Base-by-base conservation (phyloP, 1,140 invertebrate species). In the Drosophila rufa region DNA sequence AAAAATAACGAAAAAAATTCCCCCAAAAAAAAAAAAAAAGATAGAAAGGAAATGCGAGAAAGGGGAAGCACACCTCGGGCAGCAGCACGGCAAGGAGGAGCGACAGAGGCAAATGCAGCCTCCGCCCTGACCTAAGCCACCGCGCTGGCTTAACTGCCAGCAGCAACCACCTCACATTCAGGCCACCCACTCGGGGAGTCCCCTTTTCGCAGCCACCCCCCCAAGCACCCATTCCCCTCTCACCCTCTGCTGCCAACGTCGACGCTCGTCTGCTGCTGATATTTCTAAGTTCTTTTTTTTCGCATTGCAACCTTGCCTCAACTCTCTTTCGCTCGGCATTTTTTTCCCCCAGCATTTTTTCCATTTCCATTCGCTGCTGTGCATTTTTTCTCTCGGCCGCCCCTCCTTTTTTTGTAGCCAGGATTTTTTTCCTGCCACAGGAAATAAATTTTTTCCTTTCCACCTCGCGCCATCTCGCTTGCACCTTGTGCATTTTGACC, bases 121-220 rank as follows among this genome's bases (percentile, higher is more conserved):
- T 80, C 80, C 74, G 78, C 78, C 84, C 84, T 87, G 84, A 87
- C 84, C 84, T 87, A 87, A 87, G 84, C 84, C 84, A 87, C 84
- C 84, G 74, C 77, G 77, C 57, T 89, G 77, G 84, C 83, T 87
- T 83, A 83, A 83, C 83, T 83, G 84, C 84, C 77, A 89, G 65
- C 80, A 87, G 68, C 66, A 76, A 87, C 66, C 56, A 46, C 59
- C 56, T 56, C 75, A 27, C 57, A 46, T 36, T 33, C n/a, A 40
- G 17, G 17, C 42, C 68, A 46, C 78, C 38, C 60, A 69, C 64
- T 36, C 19, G 36, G 53, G 25, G n/a, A 40, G 22, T 17, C 9
- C 36, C 22, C 14, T n/a, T 12, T 9, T 42, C 11, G 27, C 47
- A 27, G 15, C 27, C 15, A 33, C 19, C 15, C 33, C 11, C 15